Evolutionary conservation across 2,113 vertebrate genomes (phyloP), one percentile per base, ranked within the genome.

Genomic region (Zapus hudsonius): DNA sequence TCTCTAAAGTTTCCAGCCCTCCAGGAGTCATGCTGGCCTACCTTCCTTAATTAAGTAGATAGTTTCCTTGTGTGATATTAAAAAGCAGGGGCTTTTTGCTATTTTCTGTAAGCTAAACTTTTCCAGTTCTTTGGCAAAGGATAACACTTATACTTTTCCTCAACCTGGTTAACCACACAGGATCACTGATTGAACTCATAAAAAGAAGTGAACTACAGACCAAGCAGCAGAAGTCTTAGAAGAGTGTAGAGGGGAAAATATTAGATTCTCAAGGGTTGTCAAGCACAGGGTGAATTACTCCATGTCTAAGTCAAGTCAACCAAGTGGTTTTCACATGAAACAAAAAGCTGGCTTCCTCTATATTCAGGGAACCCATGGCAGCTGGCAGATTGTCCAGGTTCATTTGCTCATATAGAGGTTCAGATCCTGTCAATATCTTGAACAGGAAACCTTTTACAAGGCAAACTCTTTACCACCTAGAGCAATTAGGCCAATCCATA

Each of bases 161-260:
- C 52, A 89, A 42, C 55, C 72, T 94, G 76, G 72, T 72, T 87
- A 84, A 84, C 73, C 67, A 91, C 86, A 93, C 63, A 84, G 38
- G 36, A 89, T 91, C 78, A 8, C 20, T 95, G 64, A 72, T 3
- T 79, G 70, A 95, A 75, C 42, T 25, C 8, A 33, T 66, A 33
- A 19, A 74, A 93, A 90, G 38, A 76, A 20, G 33, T 69, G 59
- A 61, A 79, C 79, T 74, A 89, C 52, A 89, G 57, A 87, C 29
- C 23, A 76, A 81, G 78, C 27, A 55, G 20, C 23, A 36, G 40
- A 29, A 64, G 3, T 47, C 20, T 83, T 61, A 79, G 73, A 91
- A 25, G 31, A 27, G 0, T 47, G 7, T 33, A 1, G 38, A 85
- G 23, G 20, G 17, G 5, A 59, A 36, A 69, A 70, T 74, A 59